These are phyloP conservation scores for Anguilla marmorata DNA, from an alignment of 2,797 vertebrate species.

Conservation along the genomic window DNA sequence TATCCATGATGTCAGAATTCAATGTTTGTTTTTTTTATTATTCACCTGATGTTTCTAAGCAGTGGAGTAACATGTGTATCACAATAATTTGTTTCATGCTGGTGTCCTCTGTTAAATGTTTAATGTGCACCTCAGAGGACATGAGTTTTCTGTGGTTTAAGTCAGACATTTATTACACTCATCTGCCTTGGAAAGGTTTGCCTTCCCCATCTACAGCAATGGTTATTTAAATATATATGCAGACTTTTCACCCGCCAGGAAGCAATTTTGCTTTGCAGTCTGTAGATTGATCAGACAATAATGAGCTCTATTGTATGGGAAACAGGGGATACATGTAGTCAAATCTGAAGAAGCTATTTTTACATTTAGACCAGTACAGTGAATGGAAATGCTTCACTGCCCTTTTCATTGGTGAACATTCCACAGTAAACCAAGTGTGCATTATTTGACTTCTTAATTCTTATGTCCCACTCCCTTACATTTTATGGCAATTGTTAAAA, in stretches of 20 bases:
- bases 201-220: conserved; percentile 24
- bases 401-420: not conserved
- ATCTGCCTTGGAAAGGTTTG: conserved; percentile 13
- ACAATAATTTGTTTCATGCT: not conserved
- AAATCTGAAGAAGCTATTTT: conserved; percentile 23
- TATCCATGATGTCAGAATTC: not conserved
- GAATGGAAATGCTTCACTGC: not conserved
- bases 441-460: not conserved
- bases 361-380: conserved; percentile 21
- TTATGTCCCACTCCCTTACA: not conserved
- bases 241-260: conserved; percentile 29
- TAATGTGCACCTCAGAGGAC: conserved; percentile 24
- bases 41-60: conserved; percentile 18
- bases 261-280: conserved; percentile 28
- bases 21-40: not conserved
- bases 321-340: conserved; percentile 24
- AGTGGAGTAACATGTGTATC: not conserved
- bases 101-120: conserved; percentile 36
- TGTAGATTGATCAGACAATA: conserved; percentile 36
- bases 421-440: not conserved
- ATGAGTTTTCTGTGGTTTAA: conserved; percentile 19
- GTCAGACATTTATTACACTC: conserved; percentile 32
- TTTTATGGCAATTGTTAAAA: not conserved
- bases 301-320: conserved; percentile 22
- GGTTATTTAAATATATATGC: conserved; percentile 39